These are phyloP conservation scores for Harlomillsia oculata DNA, from an alignment of 1,140 invertebrate species.

Conservation along the genomic window DNA sequence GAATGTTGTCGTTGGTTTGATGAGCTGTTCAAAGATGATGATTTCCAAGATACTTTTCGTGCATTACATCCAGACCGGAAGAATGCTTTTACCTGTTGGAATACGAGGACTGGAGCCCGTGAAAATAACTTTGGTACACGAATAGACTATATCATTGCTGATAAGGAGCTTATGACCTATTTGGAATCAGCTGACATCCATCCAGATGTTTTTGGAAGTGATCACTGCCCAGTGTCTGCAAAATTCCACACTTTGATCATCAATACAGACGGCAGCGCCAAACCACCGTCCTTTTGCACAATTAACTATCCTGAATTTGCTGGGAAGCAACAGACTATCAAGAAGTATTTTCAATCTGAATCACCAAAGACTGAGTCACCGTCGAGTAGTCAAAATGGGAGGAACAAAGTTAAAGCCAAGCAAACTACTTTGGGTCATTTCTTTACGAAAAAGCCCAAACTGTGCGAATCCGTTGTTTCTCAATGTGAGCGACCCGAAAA, in stretches of 20 bases:
- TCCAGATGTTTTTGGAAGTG: conserved; percentile 47
- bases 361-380: neutral
- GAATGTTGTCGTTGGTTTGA: conserved; percentile 42
- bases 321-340: conserved; percentile 46
- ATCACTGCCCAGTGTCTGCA: conserved; percentile 50
- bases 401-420: neutral
- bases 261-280: conserved; percentile 37
- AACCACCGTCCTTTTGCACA: conserved; percentile 43
- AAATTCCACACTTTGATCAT: conserved; percentile 37
- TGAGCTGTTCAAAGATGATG: conserved; percentile 37
- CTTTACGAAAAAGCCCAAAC: conserved; percentile 8
- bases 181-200: conserved; percentile 42
- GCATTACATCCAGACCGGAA: conserved; percentile 43
- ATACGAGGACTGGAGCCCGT: conserved; percentile 43
- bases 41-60: conserved; percentile 48
- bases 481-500: neutral
- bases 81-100: conserved; percentile 50
- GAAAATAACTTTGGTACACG: conserved; percentile 50
- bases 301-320: conserved; percentile 47
- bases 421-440: conserved; percentile 1
- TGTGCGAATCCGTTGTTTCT: neutral
- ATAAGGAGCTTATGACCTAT: conserved; percentile 38
- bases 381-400: neutral
- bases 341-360: conserved; percentile 39
- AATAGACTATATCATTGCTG: conserved; percentile 49